A percentile compares a stretch with the other conserved stretches of the same genome.
Conservation (phyloP, 2,888 invertebrate genomes). For the Drosophila paranaensis region DNA sequence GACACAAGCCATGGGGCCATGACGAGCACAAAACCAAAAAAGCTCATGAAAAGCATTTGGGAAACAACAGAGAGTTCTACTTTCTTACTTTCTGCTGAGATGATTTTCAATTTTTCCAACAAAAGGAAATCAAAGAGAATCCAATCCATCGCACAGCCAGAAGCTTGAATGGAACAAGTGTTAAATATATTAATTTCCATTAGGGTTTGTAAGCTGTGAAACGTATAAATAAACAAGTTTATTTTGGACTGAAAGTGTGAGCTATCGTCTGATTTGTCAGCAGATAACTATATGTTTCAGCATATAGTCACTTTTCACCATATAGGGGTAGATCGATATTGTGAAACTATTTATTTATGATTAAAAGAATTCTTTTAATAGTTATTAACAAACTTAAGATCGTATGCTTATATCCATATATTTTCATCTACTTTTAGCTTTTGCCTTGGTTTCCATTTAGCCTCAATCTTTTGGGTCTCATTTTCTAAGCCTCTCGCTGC, state of each 20-base stretch:
- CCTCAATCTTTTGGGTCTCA: background rate
- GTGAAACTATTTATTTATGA: background rate
- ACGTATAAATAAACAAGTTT: background rate
- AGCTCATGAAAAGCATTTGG: background rate
- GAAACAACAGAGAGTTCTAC: constrained; percentile 23
- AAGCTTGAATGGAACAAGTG: background rate
- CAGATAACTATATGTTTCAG: no score
- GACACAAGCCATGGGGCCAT: constrained; percentile 69
- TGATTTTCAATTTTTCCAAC: constrained; percentile 26
- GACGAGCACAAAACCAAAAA: constrained; percentile 56
- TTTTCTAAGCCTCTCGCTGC: constrained; percentile 15
- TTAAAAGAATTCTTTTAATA: background rate
- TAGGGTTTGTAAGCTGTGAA: background rate
- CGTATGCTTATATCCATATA: no score
- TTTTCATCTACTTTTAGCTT: no score
- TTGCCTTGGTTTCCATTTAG: constrained; percentile 1
- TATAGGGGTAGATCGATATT: background rate
- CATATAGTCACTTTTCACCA: no score
- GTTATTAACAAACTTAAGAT: background rate
- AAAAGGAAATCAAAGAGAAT: background rate
- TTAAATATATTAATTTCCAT: background rate
- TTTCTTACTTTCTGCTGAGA: constrained; percentile 23
- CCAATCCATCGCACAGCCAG: background rate
- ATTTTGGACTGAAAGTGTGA: background rate
- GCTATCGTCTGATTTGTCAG: background rate